Percentiles rank a stretch among this genome's conserved stretches.
These are phyloP conservation scores for Scaptomyza graminum DNA, from an alignment of 1,140 invertebrate genomes.

Conservation along the genomic window DNA sequence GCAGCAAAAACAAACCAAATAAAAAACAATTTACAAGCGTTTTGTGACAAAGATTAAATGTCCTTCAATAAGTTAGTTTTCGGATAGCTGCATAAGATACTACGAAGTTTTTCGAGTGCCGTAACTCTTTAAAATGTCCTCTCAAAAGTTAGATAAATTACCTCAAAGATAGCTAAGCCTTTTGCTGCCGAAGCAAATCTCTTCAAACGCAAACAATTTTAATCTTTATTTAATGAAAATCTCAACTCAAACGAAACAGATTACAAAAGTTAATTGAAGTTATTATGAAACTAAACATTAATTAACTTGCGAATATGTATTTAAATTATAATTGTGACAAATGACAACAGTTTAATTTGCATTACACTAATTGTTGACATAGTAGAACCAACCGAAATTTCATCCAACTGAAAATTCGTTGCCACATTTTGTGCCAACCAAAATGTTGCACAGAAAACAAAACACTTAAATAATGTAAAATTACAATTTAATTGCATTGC, in stretches of 20 bases:
- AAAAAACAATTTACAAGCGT: neutral
- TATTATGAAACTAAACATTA: neutral
- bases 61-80: neutral
- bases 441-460: conserved; percentile 60
- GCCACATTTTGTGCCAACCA: conserved; percentile 37
- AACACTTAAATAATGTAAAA: conserved; percentile 74
- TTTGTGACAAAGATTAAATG: conserved; percentile 2
- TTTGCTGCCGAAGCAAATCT: no score
- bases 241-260: no score
- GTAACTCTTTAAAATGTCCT: no score
- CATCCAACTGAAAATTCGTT: conserved; percentile 16
- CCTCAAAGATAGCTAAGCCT: no score
- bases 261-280: neutral
- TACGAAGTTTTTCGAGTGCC: no score
- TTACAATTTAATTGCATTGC: conserved; percentile 75
- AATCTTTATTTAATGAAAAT: no score
- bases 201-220: no score
- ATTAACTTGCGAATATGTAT: conserved; percentile 7
- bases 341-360: conserved; percentile 26
- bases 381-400: conserved; percentile 36
- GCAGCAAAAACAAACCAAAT: neutral
- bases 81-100: no score
- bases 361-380: conserved; percentile 67
- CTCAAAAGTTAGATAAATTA: no score
- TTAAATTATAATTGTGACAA: conserved; percentile 24